A percentile compares a stretch with the other conserved stretches of the same genome.
These are phyloP conservation scores for Nebria brevicollis DNA, from an alignment of 2,888 invertebrate genomes.

Conservation along the genomic window DNA sequence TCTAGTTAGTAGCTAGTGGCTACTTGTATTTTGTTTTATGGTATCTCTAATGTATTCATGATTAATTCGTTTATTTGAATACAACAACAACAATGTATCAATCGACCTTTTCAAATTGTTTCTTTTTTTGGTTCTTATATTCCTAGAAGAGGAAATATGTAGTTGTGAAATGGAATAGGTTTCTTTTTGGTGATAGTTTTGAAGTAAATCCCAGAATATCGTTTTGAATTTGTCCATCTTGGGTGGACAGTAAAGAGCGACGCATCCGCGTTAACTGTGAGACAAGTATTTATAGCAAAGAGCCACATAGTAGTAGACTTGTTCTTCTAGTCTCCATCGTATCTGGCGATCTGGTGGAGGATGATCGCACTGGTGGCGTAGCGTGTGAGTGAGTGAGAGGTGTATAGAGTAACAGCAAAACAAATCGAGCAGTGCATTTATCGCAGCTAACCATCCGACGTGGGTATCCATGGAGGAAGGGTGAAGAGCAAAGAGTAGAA, in stretches of 20 bases:
- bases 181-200: too few species aligned
- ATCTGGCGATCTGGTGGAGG: neutral
- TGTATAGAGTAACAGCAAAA: constrained; percentile 55
- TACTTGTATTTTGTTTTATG: constrained; percentile 18
- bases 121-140: too few species aligned
- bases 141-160: too few species aligned
- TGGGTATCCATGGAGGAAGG: neutral
- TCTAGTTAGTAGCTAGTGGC: constrained; percentile 26
- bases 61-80: neutral
- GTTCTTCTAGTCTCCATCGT: constrained; percentile 16
- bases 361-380: neutral
- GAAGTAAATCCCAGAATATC: too few species aligned
- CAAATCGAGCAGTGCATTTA: constrained; percentile 61
- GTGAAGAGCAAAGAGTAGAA: constrained; percentile 26
- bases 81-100: neutral
- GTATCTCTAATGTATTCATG: neutral
- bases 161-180: too few species aligned
- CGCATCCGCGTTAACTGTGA: neutral
- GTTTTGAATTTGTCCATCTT: too few species aligned
- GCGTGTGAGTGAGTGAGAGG: neutral
- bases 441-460: constrained; percentile 51
- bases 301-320: neutral
- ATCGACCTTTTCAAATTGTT: too few species aligned
- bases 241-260: neutral
- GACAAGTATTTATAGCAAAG: constrained; percentile 14